Percentiles rank a stretch among this genome's conserved stretches.
These are phyloP conservation scores for Micronisus gabar DNA, from an alignment of 2,113 vertebrate genomes.

Conservation along the genomic window DNA sequence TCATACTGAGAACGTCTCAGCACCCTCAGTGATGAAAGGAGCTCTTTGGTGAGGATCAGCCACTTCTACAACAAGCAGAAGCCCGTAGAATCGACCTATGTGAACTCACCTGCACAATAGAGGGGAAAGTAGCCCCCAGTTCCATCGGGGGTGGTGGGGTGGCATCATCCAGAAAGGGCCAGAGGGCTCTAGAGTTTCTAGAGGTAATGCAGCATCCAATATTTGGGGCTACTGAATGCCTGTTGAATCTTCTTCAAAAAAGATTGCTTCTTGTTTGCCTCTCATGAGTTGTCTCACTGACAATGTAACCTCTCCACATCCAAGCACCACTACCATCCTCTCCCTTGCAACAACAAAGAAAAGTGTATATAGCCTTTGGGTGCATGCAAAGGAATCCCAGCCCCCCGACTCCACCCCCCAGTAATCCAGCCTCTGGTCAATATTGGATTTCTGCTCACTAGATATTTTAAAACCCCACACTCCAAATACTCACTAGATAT, in stretches of 20 bases:
- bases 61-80: neutral
- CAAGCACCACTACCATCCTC: accelerated
- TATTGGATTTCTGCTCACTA: neutral
- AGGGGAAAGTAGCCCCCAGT: neutral
- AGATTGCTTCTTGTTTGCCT: neutral
- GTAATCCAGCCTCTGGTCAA: neutral
- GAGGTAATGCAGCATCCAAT: neutral
- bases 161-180: neutral
- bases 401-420: accelerated
- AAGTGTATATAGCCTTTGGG: neutral
- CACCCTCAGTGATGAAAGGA: neutral
- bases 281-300: neutral
- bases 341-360: neutral
- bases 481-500: neutral
- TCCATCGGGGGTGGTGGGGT: neutral
- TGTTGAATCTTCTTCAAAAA: neutral
- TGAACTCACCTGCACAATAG: neutral
- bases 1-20: neutral
- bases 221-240: neutral
- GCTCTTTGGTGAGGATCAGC: neutral
- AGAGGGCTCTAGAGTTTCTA: neutral
- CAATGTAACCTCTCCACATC: neutral
- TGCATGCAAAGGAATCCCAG: neutral
- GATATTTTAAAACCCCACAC: neutral
- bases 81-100: neutral